A percentile compares a stretch with the other conserved stretches of the same genome.
Conservation (phyloP, 2,797 vertebrate genomes). For the Petrocephalus schoutedeni region DNA sequence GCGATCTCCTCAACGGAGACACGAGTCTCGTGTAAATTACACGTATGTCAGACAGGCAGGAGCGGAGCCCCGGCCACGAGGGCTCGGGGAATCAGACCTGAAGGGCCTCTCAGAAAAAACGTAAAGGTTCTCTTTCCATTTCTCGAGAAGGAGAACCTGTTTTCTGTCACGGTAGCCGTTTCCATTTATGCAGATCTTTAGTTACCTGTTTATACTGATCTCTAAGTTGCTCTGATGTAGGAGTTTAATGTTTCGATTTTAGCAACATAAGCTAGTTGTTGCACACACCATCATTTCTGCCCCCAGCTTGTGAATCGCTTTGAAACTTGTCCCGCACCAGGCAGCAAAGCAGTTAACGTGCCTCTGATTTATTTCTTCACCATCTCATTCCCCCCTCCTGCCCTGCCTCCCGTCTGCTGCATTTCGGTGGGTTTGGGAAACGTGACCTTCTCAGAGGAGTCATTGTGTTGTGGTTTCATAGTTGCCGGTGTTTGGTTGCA, state of each 20-base stretch:
- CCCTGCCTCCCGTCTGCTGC: not conserved
- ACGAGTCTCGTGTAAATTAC: not conserved
- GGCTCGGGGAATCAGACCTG: not conserved
- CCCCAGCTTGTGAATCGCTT: not conserved
- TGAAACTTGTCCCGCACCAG: not conserved
- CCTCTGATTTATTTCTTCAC: not conserved
- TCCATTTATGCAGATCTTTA: not conserved
- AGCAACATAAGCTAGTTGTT: not conserved
- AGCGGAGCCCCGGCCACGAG: not conserved
- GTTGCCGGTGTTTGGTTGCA: not conserved
- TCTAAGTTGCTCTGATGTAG: not conserved
- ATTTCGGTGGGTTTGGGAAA: not conserved
- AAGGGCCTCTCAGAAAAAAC: not conserved
- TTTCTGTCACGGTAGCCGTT: not conserved
- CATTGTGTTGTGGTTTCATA: not conserved
- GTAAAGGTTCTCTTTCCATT: not conserved
- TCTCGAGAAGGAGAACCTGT: not conserved
- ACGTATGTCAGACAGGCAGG: not conserved
- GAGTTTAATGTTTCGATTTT: not conserved
- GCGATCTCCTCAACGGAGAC: not conserved
- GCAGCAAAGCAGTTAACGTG: not conserved
- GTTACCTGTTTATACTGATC: not conserved
- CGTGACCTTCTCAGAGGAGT: not conserved
- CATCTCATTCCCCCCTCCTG: not conserved
- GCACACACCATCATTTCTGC: not conserved